Evolutionary conservation across 2,113 vertebrate species (phyloP).

Genomic region (Progne subis): DNA sequence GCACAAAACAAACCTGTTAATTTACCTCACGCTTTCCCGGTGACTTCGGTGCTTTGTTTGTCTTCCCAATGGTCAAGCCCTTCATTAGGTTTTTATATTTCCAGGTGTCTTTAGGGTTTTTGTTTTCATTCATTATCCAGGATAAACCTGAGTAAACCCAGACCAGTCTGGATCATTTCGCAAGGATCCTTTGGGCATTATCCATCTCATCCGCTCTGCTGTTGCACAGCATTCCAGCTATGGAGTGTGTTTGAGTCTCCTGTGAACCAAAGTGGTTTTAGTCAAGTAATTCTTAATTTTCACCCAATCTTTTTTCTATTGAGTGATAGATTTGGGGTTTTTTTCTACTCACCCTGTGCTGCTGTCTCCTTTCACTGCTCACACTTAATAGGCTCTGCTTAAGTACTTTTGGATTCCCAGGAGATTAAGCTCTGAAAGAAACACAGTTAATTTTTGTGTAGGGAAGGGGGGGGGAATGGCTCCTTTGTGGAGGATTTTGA

Average conservation of each 20-base stretch:
- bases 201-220: neutral
- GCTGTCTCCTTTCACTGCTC: neutral
- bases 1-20: neutral
- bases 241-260: neutral
- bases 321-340: neutral
- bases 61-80: neutral
- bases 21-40: neutral
- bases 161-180: neutral
- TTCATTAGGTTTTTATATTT: neutral
- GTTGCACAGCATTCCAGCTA: neutral
- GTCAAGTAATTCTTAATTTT: slow-evolving; percentile 3
- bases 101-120: neutral
- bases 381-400: neutral
- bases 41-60: neutral
- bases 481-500: neutral
- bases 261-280: neutral
- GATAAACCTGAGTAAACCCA: neutral
- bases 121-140: neutral
- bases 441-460: neutral
- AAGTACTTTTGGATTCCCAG: neutral
- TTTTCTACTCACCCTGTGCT: neutral
- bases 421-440: neutral
- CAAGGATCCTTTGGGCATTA: neutral
- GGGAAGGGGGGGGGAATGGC: neutral
- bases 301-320: neutral